Conservation (phyloP, 2,797 vertebrate species). For the Rhadinocentrus ornatus region DNA sequence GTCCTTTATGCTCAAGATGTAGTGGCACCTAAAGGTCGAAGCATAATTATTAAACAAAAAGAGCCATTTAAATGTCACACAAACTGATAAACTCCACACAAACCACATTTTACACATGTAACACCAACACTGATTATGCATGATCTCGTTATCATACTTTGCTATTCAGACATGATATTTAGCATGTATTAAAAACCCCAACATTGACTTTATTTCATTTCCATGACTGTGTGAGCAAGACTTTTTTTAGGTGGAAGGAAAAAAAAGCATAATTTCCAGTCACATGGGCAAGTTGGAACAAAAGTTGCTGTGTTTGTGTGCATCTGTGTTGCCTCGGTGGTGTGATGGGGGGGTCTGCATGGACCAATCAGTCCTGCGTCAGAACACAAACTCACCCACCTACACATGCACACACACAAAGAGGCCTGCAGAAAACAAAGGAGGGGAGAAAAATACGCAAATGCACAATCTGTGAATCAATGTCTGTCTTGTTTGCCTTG, state of each 20-base stretch:
- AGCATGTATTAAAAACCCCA: neutral
- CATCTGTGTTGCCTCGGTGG: slow-evolving; percentile 53
- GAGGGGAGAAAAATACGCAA: slow-evolving; percentile 19
- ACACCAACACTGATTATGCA: neutral
- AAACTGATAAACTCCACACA: neutral
- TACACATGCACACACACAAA: slow-evolving; percentile 21
- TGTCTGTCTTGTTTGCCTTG: slow-evolving; percentile 15
- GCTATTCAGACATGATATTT: neutral
- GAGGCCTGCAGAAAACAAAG: slow-evolving; percentile 2
- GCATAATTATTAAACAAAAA: neutral
- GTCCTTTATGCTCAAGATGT: slow-evolving; percentile 1
- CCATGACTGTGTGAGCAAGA: neutral
- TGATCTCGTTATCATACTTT: neutral
- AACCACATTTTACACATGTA: slow-evolving; percentile 1
- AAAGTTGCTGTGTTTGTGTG: slow-evolving; percentile 58
- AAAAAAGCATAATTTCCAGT: slow-evolving; percentile 53
- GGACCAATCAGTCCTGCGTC: slow-evolving; percentile 42
- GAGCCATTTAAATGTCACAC: neutral
- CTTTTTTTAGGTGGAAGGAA: slow-evolving; percentile 45
- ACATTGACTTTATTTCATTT: neutral
- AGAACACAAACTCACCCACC: slow-evolving; percentile 39
- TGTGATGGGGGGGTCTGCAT: slow-evolving; percentile 38
- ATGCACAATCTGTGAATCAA: slow-evolving; percentile 23
- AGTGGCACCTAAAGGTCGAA: neutral
- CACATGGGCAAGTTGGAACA: slow-evolving; percentile 71